A percentile compares a stretch with the other conserved stretches of the same genome.
These are phyloP conservation scores for Stomatorhinus ivindoensis DNA, from an alignment of 2,113 vertebrate species.

Conservation along the genomic window DNA sequence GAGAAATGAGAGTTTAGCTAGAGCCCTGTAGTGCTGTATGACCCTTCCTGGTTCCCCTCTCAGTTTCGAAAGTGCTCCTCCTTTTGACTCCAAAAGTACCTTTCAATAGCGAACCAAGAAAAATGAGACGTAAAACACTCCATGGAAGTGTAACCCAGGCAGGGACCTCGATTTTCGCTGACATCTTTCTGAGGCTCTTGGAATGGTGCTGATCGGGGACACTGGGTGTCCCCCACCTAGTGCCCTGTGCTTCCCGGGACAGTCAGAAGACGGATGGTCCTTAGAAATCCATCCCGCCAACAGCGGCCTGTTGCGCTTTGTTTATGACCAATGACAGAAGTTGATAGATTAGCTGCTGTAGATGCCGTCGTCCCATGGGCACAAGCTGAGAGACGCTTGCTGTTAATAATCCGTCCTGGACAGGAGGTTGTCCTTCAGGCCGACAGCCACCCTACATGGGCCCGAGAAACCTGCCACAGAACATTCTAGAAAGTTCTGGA, in stretches of 20 bases:
- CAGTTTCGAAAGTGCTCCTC: background rate
- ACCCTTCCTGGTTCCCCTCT: background rate
- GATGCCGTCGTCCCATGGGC: background rate
- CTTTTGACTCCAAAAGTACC: background rate
- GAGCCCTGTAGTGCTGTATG: background rate
- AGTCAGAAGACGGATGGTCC: background rate
- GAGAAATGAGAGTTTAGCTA: background rate
- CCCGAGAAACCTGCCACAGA: background rate
- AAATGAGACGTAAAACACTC: background rate
- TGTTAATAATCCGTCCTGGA: background rate
- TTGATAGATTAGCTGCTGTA: background rate
- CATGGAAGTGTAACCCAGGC: background rate
- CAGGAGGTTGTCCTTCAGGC: background rate
- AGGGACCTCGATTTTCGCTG: background rate
- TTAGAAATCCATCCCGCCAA: background rate
- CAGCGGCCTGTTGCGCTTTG: background rate
- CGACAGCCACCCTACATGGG: background rate
- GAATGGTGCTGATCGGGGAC: background rate
- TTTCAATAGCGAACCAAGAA: background rate
- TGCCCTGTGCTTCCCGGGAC: background rate
- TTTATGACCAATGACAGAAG: background rate
- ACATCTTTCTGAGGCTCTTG: background rate
- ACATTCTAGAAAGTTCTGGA: background rate
- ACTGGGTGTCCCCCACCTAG: background rate
- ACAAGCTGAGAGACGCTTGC: background rate